These are phyloP conservation scores for Brachionus rotundiformis DNA, from an alignment of 1,140 invertebrate species.

Conservation along the genomic window DNA sequence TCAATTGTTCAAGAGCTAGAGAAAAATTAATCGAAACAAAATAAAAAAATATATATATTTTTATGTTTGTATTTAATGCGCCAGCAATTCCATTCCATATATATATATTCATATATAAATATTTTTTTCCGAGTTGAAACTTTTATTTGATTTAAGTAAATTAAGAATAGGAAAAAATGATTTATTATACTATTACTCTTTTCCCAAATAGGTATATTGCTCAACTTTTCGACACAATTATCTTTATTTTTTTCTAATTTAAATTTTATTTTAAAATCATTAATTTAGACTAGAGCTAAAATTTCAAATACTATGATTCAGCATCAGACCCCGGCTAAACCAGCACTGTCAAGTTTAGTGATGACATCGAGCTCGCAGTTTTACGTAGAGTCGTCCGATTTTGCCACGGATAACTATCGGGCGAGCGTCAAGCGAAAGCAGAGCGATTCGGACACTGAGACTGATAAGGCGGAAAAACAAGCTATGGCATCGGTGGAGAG, in stretches of 20 bases:
- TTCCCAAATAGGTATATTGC: neutral
- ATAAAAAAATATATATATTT: neutral
- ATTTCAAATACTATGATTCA: slow-evolving; percentile 5
- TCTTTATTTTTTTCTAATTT: neutral
- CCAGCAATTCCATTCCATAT: neutral
- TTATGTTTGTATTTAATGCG: neutral
- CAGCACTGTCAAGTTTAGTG: slow-evolving; percentile 7
- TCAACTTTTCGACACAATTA: neutral
- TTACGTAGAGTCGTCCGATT: neutral
- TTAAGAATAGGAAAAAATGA: slow-evolving; percentile 25
- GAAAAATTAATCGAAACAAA: slow-evolving; percentile 1
- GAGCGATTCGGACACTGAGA: slow-evolving; percentile 19
- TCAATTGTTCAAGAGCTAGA: neutral
- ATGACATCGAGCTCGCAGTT: neutral
- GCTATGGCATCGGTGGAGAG: no score
- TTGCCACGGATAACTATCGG: neutral
- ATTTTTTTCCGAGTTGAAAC: neutral
- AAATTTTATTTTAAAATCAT: neutral
- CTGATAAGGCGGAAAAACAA: neutral
- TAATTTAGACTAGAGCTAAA: neutral
- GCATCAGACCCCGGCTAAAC: slow-evolving; percentile 2
- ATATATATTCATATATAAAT: neutral
- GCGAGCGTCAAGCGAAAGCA: neutral
- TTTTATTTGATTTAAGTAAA: slow-evolving; percentile 39
- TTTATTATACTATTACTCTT: slow-evolving; percentile 27